A percentile compares a stretch with the other conserved stretches of the same genome.
Evolutionary conservation across 2,797 vertebrate genomes (phyloP).

Genomic region (Hemitrygon akajei): DNA sequence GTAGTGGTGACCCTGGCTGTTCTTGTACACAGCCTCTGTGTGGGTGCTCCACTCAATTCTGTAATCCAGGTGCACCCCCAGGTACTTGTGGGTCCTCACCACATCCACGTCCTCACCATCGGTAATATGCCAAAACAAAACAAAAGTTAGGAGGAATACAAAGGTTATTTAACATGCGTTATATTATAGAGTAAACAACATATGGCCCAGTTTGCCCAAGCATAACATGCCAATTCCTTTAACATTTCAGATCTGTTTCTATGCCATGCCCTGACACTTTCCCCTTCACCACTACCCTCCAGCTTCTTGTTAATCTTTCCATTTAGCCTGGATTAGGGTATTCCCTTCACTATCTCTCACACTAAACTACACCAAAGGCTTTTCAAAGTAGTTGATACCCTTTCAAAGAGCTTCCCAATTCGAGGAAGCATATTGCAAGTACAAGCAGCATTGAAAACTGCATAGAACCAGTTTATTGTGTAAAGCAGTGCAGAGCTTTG

Average conservation of each 20-base stretch:
- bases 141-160: background rate
- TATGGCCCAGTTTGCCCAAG: background rate
- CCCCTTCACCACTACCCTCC: too few relatives aligned
- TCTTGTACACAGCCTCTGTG: too few relatives aligned
- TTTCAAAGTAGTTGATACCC: background rate
- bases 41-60: too few relatives aligned
- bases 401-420: background rate
- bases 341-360: background rate
- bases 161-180: background rate
- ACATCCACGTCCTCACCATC: too few relatives aligned
- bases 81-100: too few relatives aligned
- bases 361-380: background rate
- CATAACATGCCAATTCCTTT: background rate
- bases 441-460: background rate
- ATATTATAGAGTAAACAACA: background rate
- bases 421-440: background rate
- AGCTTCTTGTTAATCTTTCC: too few relatives aligned
- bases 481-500: too few relatives aligned
- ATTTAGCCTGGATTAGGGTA: too few relatives aligned
- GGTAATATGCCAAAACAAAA: background rate
- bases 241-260: background rate
- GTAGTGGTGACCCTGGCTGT: too few relatives aligned
- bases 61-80: too few relatives aligned
- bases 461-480: background rate
- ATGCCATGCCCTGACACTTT: too few relatives aligned